Evolutionary conservation across 2,113 vertebrate species (phyloP), one percentile per base, ranked within the genome.

Genomic region (Gopherus flavomarginatus): DNA sequence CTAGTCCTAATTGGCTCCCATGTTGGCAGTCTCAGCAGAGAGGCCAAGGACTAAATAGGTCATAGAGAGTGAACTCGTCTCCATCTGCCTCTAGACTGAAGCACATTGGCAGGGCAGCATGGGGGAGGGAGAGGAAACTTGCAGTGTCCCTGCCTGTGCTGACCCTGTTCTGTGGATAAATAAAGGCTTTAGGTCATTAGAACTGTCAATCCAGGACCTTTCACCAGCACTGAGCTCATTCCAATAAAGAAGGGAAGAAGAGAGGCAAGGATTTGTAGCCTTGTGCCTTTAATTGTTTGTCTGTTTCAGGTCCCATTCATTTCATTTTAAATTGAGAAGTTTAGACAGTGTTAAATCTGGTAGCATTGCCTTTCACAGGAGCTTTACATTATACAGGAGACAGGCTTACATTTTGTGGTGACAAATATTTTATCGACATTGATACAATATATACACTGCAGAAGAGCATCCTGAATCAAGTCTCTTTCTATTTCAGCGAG

Each of bases 381-480:
- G 79, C 90, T 93, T 88, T 97, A 82, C 44, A 86, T 98, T 95
- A 96, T 83, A 77, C 50, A 92, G 93, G 94, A 92, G 93, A 97
- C 96, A 98, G 94, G 91, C 93, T 89, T 95, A 95, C 90, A 92
- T 97, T 98, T 92, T 94, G 86, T 78, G 62, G 90, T 95, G 95
- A 96, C 96, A 96, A 97, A 97, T 98, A 97, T 96, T 97, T 97
- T 97, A 97, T 96, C 96, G 95, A 97, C 93, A 90, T 80, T 90
- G 97, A 96, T 96, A 95, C 91, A 96, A 96, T 90, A 95, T 93
- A 94, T 91, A 96, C 94, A 88, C 95, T 90, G 95, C 92, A 96
- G 97, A 97, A 96, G 94, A 97, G 91, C 94, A 96, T 97, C 96
- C 93, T 52, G 95, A 83, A 96, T 97, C 93, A 98, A 95, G 90